Evolutionary conservation across 2,113 vertebrate species (phyloP), one percentile per base, ranked within the genome.

Genomic region (Leuciscus idus): DNA sequence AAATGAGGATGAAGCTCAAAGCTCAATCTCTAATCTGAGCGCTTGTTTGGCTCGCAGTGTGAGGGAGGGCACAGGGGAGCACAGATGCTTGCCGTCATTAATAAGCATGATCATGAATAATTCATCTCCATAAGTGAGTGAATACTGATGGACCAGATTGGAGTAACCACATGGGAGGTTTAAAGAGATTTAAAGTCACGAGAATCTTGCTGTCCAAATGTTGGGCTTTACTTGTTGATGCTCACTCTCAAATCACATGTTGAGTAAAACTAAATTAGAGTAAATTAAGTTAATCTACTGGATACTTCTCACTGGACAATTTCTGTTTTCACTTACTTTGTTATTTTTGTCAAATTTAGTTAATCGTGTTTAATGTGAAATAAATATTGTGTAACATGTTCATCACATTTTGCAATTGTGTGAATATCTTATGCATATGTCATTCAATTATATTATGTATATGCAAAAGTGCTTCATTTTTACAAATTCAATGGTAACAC

Each of bases 61-160:
- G 90, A 48, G 10, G 48, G 83, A 70, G 61, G 75, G 78, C 87
- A 64, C 62, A 28, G 83, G 88, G 86, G 88, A 90, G 81, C 85
- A 89, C 90, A 89, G 85, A 88, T 89, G 92, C 91, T 93, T 91
- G 88, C 91, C 87, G 91, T 91, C 93, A 94, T 93, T 93, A 94
- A 94, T 94, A 95, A 94, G 93, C 93, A 93, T 93, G 89, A 92
- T 94, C 93, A 93, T 94, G 91, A 95, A 95, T 94, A 89, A 94
- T 94, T 95, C 92, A 94, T 93, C 84, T 73, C 66, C 28, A 82
- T 91, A 92, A 92, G 90, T 57, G 48, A 89, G 90, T 70, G 52
- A 89, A 92, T 92, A 92, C 89, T 86, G 90, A 23, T 13, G 52
- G 73, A 85, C 85, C 93, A 94, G 92, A 92, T 93, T 92, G 94